Evolutionary conservation across 1,140 invertebrate species (phyloP).

Genomic region (Anastrepha obliqua): DNA sequence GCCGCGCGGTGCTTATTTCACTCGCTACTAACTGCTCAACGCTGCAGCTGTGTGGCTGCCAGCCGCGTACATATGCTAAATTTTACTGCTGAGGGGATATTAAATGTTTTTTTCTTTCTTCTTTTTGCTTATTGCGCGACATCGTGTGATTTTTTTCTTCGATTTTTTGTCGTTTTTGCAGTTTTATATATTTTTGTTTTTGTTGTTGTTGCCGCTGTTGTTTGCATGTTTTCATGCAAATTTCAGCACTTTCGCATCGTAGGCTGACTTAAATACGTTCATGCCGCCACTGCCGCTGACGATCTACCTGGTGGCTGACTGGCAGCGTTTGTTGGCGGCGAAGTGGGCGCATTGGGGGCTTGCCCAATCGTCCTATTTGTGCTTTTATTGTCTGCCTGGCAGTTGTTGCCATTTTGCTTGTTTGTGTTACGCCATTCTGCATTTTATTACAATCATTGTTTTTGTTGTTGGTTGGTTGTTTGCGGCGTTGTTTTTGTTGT

Average conservation of each 20-base stretch:
- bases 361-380: slow-evolving; percentile 21
- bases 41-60: background rate
- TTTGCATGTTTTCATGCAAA: slow-evolving; percentile 53
- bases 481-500: background rate
- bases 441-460: slow-evolving; percentile 9
- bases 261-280: slow-evolving; percentile 25
- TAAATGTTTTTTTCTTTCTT: slow-evolving; percentile 1
- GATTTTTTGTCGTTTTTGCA: background rate
- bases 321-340: background rate
- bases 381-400: background rate
- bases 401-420: slow-evolving; percentile 35
- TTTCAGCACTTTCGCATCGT: slow-evolving; percentile 51
- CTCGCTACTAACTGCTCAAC: background rate
- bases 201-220: slow-evolving; percentile 19
- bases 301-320: background rate
- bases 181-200: slow-evolving; percentile 18
- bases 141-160: background rate
- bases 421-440: slow-evolving; percentile 37
- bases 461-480: background rate
- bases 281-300: background rate
- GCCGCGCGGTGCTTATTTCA: slow-evolving; percentile 14
- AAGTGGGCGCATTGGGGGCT: slow-evolving; percentile 28
- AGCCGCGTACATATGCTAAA: background rate
- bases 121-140: background rate
- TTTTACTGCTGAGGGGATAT: slow-evolving; percentile 18